Evolutionary conservation across 2,797 vertebrate genomes (phyloP).

Genomic region (Gambelia wislizenii): DNA sequence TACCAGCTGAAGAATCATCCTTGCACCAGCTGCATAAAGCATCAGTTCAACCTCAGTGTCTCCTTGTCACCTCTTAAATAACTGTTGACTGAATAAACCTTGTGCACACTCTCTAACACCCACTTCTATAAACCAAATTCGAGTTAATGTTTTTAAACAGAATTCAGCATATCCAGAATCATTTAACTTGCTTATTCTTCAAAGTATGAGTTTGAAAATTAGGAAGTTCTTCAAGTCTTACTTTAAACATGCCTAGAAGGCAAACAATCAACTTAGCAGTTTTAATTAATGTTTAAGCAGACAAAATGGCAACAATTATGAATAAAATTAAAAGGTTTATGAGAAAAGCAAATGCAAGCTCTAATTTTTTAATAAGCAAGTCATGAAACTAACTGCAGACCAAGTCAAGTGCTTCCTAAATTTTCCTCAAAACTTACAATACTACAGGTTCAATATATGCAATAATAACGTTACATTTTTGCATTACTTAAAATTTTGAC

Average conservation of each 20-base stretch:
- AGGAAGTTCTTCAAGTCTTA: background rate
- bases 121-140: background rate
- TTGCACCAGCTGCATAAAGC: background rate
- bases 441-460: background rate
- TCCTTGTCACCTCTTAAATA: too few species aligned
- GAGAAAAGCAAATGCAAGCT: background rate
- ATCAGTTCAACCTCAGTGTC: background rate
- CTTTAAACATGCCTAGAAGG: background rate
- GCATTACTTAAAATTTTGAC: background rate
- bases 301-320: background rate
- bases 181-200: background rate
- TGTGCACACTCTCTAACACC: background rate
- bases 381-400: background rate
- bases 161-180: background rate
- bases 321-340: conserved; percentile 18
- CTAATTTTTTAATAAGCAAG: background rate
- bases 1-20: background rate
- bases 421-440: background rate
- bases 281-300: background rate
- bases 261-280: background rate
- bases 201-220: background rate
- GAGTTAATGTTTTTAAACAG: background rate
- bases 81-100: too few species aligned
- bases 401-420: background rate
- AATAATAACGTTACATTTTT: background rate